A percentile compares a stretch with the other conserved stretches of the same genome.
phyloP scores from a whole-genome alignment of 2,888 invertebrate genomes.

The Callyntrura sp. region DNA sequence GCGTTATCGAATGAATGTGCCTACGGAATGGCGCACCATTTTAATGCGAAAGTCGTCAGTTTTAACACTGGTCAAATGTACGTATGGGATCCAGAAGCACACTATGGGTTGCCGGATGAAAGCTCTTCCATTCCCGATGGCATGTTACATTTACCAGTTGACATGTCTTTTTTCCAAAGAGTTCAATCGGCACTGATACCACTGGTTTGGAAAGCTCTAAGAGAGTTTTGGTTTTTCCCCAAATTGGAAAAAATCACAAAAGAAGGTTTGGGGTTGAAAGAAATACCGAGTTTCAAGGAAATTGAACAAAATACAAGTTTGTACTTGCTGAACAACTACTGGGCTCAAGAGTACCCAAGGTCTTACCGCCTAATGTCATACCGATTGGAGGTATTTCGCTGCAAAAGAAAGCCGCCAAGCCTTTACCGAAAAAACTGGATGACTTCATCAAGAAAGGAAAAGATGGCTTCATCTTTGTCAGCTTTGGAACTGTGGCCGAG shows the following conservation, averaged over 20 bases:
- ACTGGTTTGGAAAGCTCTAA: constrained; percentile 49
- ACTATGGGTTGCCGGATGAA: constrained; percentile 68
- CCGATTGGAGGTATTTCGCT: constrained; percentile 67
- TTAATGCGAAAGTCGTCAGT: constrained; percentile 51
- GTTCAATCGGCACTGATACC: constrained; percentile 66
- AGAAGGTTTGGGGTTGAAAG: background rate
- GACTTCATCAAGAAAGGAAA: constrained; percentile 70
- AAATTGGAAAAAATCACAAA: constrained; percentile 56
- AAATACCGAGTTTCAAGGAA: constrained; percentile 49
- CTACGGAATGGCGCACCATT: constrained; percentile 67
- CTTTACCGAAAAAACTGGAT: constrained; percentile 66
- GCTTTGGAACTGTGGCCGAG: constrained; percentile 74
- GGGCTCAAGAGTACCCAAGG: constrained; percentile 78
- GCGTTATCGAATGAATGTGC: constrained; percentile 77
- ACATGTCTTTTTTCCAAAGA: constrained; percentile 68
- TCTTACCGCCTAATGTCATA: constrained; percentile 78
- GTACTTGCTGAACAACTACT: constrained; percentile 78
- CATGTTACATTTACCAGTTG: constrained; percentile 28
- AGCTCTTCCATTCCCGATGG: constrained; percentile 63
- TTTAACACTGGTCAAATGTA: constrained; percentile 57
- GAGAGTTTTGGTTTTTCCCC: constrained; percentile 60
- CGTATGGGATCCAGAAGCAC: constrained; percentile 35
- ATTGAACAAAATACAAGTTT: constrained; percentile 72
- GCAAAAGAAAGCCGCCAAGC: background rate
- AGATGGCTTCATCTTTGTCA: constrained; percentile 75